Conservation (phyloP, 2,113 vertebrate genomes). For the Psittacara wagleri region DNA sequence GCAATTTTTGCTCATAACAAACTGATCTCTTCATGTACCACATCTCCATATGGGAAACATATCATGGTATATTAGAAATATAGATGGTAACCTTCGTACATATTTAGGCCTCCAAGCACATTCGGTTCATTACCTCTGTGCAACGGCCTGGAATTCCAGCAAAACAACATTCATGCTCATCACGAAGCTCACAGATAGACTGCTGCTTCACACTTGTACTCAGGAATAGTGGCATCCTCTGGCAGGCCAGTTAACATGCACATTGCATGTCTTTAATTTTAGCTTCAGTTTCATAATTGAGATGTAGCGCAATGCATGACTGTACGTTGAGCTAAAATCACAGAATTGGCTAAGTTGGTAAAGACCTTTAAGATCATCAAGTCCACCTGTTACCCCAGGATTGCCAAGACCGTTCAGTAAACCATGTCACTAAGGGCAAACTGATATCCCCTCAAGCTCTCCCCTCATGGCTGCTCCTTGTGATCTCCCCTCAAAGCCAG, state of each 20-base stretch:
- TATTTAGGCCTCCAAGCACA: neutral
- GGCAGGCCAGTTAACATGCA: neutral
- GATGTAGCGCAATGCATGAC: neutral
- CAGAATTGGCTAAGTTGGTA: neutral
- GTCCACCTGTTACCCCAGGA: neutral
- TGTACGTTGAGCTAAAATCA: neutral
- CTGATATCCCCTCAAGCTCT: neutral
- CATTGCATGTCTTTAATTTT: neutral
- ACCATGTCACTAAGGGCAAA: neutral
- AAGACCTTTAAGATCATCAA: neutral
- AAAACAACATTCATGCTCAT: neutral
- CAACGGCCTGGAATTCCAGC: neutral
- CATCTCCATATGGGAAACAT: neutral
- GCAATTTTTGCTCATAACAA: neutral
- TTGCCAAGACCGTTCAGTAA: neutral
- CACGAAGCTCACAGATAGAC: neutral
- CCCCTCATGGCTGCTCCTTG: neutral
- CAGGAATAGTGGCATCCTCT: neutral
- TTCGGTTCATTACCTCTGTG: neutral
- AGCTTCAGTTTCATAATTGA: slow-evolving; percentile 29
- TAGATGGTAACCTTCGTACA: neutral
- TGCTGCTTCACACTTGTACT: neutral
- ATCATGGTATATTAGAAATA: neutral
- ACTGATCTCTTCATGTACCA: neutral
- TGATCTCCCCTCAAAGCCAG: neutral